These are phyloP conservation scores for Epicauta chinensis DNA, from an alignment of 1,140 invertebrate species.

Conservation along the genomic window DNA sequence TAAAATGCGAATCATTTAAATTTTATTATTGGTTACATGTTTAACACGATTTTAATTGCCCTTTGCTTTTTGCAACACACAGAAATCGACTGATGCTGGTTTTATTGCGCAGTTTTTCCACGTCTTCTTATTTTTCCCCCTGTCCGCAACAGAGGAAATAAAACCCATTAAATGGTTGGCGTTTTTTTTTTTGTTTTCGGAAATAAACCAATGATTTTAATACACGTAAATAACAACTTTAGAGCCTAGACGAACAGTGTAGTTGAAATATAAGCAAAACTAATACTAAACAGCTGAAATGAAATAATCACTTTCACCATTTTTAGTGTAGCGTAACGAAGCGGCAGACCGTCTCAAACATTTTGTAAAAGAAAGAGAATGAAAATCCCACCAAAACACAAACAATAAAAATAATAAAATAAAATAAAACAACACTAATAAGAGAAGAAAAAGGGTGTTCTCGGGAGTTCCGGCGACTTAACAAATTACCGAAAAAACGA, in stretches of 20 bases:
- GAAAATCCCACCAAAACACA: too few species aligned
- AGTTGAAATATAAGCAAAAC: background rate
- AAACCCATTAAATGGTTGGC: background rate
- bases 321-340: conserved; percentile 19
- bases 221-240: conserved; percentile 16
- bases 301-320: conserved; percentile 22
- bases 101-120: too few species aligned
- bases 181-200: background rate
- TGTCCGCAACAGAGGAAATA: too few species aligned
- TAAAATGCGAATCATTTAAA: too few species aligned
- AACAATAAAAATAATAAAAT: too few species aligned
- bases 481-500: conserved; percentile 16
- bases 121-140: too few species aligned
- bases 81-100: too few species aligned
- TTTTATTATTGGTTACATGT: too few species aligned
- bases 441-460: too few species aligned
- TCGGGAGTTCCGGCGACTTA: conserved; percentile 10
- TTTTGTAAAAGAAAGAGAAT: background rate
- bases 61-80: too few species aligned
- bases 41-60: too few species aligned
- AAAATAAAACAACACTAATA: too few species aligned
- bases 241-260: background rate
- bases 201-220: conserved; percentile 12
- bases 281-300: conserved; percentile 12
- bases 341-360: conserved; percentile 11